Base-by-base conservation (phyloP, 37 sponge, comb jelly and placozoan species). In the Axinella damicornis region DNA sequence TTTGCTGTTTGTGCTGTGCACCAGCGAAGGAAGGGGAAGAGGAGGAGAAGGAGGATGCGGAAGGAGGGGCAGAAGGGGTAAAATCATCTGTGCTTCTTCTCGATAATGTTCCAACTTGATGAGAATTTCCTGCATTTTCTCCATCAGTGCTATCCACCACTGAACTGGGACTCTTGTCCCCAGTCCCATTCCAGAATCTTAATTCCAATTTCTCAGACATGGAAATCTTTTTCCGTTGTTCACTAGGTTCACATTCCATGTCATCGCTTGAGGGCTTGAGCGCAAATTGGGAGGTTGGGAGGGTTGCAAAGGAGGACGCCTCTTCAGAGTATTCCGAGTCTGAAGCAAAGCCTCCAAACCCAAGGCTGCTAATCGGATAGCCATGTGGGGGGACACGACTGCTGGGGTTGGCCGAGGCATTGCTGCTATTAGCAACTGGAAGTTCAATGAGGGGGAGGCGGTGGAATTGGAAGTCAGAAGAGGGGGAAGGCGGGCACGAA, bases 261-360 rank as follows among this genome's bases (percentile, higher is more conserved):
- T 80, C 76, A 56, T 58, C 57, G 20, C 68, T 74, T 19, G 57
- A 64, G 4, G 90, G 79, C 36, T 71, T 77, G 34, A 89, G 83
- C 20, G 74, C 46, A 71, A 89, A 89, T 30, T 83, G 90, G 41
- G 90, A 89, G 25, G 90, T 89, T 25, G 90, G 90, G 33, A 89
- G 78, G 78, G 76, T 63, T 17, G 90, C 83, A 40, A 89, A 89
- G 13, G 79, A 76, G 11, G 46, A 57, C 2, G 67, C 77, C 5
- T 76, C 77, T 46, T 76, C 72, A 0, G 53, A 78, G 28, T 53
- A 66, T 39, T 82, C 89, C 2, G 69, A 71, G 33, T 67, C 68
- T 2, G 68, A 67, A 18, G 33, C 28, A 34, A 67, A 67, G 19
- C 68, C 68, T 2, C 68, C 11, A 34, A 67, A 67, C 11, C 33